Evolutionary conservation across 2,888 invertebrate species (phyloP), one percentile per base, ranked within the genome.

Genomic region (Psylliodes chrysocephalus): DNA sequence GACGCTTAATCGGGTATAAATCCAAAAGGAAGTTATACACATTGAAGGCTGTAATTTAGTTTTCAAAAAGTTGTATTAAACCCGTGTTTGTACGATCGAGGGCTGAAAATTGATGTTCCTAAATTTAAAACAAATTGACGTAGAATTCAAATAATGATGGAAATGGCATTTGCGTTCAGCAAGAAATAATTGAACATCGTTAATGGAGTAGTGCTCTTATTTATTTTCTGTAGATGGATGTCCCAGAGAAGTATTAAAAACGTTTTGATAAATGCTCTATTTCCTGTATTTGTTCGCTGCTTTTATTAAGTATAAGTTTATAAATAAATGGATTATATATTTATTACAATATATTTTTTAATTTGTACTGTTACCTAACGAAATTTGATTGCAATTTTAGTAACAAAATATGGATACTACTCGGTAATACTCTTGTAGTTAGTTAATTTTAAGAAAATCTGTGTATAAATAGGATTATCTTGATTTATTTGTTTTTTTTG

Each of bases 21-120:
- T 55, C 28, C 54, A 18, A 54, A 42, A 42, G n/a, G 42, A 44
- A 44, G 55, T 55, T 44, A 30, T 55, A 55, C 30, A 55, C 55
- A 38, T 35, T 30, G 54, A 28, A 15, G 28, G 55, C 28, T 18
- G 55, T 44, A 55, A 44, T 55, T 33, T 55, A n/a, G 42, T 55
- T 55, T 55, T 15, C 18, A 44, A 35, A 55, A 44, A 25, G 44
- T 42, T 44, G 25, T 30, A 18, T 42, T 28, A 44, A 44, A 44
- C 28, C 44, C 15, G 30, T 17, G 7, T 55, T 55, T 44, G 42
- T 15, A 44, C 28, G 44, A 12, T 52, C 52, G 25, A 7, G 25
- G 25, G 15, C 35, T 17, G 44, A 44, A 55, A 55, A 55, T 55
- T 55, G 7, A 55, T 55, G 55, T 30, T 55, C 17, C 30, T 22